A percentile compares a stretch with the other conserved stretches of the same genome.
Conservation (phyloP, 2,113 vertebrate species). For the Sorex fumeus region DNA sequence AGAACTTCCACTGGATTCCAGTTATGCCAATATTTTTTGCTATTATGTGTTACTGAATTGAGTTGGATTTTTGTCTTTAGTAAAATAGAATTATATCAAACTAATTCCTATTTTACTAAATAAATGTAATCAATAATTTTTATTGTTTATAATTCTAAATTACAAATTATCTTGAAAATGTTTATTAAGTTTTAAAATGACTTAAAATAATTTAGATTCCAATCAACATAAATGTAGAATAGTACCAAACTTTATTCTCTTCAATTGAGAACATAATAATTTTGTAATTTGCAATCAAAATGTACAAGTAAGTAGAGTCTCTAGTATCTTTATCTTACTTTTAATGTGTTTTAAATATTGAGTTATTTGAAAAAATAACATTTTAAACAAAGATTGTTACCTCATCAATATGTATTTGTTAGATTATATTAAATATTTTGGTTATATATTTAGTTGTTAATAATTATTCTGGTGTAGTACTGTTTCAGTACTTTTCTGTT, state of each 20-base stretch:
- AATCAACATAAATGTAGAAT: neutral
- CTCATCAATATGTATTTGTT: neutral
- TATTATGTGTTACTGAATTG: neutral
- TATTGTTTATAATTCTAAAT: neutral
- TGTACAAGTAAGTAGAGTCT: neutral
- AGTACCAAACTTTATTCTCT: neutral
- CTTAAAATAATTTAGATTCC: constrained; percentile 15
- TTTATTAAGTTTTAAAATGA: neutral
- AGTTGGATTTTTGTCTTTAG: neutral
- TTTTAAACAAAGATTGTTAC: neutral
- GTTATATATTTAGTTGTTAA: neutral
- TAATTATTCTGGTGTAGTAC: neutral
- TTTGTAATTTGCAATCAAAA: neutral
- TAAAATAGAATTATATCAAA: neutral
- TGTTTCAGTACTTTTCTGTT: too few relatives aligned
- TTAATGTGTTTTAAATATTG: neutral
- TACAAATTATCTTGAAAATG: constrained; percentile 11
- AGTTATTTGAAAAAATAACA: neutral
- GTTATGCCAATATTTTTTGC: neutral
- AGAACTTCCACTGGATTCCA: neutral
- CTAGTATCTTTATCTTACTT: neutral
- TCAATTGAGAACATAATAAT: neutral
- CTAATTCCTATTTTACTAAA: neutral
- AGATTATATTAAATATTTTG: neutral
- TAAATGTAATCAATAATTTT: neutral